phyloP scores from a whole-genome alignment of 1,140 invertebrate species.

The Papilio machaon region DNA sequence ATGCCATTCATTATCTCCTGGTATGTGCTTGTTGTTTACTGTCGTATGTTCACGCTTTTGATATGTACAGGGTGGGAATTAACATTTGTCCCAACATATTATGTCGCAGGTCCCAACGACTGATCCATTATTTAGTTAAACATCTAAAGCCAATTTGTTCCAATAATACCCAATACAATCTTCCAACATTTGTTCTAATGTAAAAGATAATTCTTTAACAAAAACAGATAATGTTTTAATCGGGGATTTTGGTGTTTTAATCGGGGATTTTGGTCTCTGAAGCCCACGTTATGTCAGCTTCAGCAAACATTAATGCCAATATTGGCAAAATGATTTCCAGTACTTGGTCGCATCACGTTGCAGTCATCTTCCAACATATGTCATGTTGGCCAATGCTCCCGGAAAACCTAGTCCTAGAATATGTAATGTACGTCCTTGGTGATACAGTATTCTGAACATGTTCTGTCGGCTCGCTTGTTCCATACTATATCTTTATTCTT shows the following conservation, averaged over 20 bases:
- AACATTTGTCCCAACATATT: neutral
- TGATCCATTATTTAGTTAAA: neutral
- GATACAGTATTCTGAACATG: neutral
- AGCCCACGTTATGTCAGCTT: neutral
- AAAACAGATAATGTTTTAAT: too few relatives aligned
- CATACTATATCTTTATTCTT: neutral
- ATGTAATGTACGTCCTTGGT: constrained; percentile 12
- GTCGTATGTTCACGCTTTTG: constrained; percentile 7
- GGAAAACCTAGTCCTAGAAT: constrained; percentile 27
- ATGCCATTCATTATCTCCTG: constrained; percentile 15
- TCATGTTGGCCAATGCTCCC: constrained; percentile 28
- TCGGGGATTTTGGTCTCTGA: too few relatives aligned
- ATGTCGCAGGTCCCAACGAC: neutral
- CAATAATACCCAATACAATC: too few relatives aligned
- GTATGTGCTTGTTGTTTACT: constrained; percentile 14
- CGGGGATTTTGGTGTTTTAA: too few relatives aligned
- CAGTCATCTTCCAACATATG: neutral
- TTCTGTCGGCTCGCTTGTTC: constrained; percentile 3
- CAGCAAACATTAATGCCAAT: neutral
- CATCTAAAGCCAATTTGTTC: neutral
- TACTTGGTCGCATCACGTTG: too few relatives aligned
- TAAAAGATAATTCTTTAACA: too few relatives aligned
- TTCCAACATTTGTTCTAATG: neutral
- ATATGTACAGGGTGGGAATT: neutral
- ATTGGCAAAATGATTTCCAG: neutral